phyloP scores from a whole-genome alignment of 2,888 invertebrate species.

The Amblyjoppa fuscipennis region DNA sequence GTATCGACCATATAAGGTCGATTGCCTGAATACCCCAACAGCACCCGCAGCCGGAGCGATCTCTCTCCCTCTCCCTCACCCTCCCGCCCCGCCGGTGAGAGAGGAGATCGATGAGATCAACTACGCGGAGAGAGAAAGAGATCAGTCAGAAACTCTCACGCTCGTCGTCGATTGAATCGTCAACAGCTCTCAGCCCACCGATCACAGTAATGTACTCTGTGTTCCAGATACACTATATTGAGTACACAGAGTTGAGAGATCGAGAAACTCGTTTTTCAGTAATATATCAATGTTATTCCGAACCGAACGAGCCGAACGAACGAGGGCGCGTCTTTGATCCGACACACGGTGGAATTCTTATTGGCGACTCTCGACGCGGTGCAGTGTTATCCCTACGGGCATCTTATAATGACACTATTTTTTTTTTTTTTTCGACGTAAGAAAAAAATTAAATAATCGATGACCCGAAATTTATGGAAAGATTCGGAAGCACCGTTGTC shows the following conservation, averaged over 20 bases:
- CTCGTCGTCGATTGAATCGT: constrained; percentile 59
- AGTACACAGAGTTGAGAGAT: constrained; percentile 26
- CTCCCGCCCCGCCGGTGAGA: not conserved
- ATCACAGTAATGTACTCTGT: constrained; percentile 53
- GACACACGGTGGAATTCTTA: constrained; percentile 32
- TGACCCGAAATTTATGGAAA: no score
- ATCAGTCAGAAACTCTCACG: constrained; percentile 51
- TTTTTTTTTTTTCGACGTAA: not conserved
- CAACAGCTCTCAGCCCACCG: constrained; percentile 45
- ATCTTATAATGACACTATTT: constrained; percentile 39
- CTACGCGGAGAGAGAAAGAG: constrained; percentile 3
- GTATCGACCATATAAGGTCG: constrained; percentile 55
- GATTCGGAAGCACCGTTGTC: not conserved
- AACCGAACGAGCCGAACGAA: constrained; percentile 44
- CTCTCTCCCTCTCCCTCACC: not conserved
- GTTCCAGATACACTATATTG: constrained; percentile 49
- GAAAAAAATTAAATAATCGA: not conserved
- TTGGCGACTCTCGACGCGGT: not conserved
- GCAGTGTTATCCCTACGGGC: not conserved
- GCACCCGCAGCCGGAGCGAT: constrained; percentile 11
- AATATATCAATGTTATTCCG: constrained; percentile 58
- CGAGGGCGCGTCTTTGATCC: constrained; percentile 41
- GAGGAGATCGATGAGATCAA: constrained; percentile 54
- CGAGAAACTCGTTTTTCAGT: constrained; percentile 58
- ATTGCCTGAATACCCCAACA: constrained; percentile 41